Evolutionary conservation across 2,113 vertebrate species (phyloP).

Genomic region (Mus musculus): GRCm39 chr11:14547501-14548000

Average conservation of each 20-base stretch:
- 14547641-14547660: neutral
- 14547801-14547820: neutral
- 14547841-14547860: neutral
- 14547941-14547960: too few species aligned
- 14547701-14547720: neutral
- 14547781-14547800: neutral
- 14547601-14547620: too few species aligned
- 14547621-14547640: neutral
- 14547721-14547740: neutral
- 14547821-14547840: too few species aligned
- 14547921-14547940: neutral
- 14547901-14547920: neutral
- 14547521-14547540: neutral
- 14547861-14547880: neutral
- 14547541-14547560: neutral
- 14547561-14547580: too few species aligned
- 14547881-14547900: neutral
- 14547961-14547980: neutral
- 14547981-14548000: too few species aligned
- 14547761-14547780: neutral
- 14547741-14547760: neutral
- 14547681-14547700: accelerated
- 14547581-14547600: too few species aligned
- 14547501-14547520: neutral
- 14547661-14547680: neutral